phyloP scores from a whole-genome alignment of 2,113 vertebrate species.

The Vulpes ferrilata region DNA sequence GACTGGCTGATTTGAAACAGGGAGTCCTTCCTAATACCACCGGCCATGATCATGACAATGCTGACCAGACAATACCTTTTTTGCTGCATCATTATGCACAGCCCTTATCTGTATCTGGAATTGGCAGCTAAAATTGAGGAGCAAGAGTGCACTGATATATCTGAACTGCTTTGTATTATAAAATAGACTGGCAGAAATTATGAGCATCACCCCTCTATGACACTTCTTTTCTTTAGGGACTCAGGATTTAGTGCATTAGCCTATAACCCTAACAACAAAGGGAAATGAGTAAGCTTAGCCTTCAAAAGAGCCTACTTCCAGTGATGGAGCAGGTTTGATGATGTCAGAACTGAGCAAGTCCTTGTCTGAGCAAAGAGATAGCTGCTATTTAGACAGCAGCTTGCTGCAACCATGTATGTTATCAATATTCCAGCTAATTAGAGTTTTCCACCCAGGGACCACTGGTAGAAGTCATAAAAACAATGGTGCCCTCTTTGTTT shows the following conservation, averaged over 20 bases:
- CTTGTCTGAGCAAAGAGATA: neutral
- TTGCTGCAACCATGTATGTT: slow-evolving; percentile 48
- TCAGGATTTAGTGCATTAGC: neutral
- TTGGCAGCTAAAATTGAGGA: neutral
- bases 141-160: neutral
- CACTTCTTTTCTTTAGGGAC: neutral
- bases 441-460: slow-evolving; percentile 37
- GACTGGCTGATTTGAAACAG: neutral
- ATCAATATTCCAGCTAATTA: slow-evolving; percentile 78
- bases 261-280: neutral
- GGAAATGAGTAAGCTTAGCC: neutral
- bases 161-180: neutral
- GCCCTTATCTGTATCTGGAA: neutral
- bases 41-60: neutral
- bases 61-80: neutral
- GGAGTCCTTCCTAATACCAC: neutral
- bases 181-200: neutral
- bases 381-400: slow-evolving; percentile 54
- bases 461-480: slow-evolving; percentile 62
- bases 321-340: neutral
- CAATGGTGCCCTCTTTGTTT: neutral
- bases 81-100: neutral
- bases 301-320: neutral
- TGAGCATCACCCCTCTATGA: neutral
- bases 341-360: slow-evolving; percentile 3